Conservation (phyloP, 2,797 vertebrate genomes). For the Pitangus sulphuratus region DNA sequence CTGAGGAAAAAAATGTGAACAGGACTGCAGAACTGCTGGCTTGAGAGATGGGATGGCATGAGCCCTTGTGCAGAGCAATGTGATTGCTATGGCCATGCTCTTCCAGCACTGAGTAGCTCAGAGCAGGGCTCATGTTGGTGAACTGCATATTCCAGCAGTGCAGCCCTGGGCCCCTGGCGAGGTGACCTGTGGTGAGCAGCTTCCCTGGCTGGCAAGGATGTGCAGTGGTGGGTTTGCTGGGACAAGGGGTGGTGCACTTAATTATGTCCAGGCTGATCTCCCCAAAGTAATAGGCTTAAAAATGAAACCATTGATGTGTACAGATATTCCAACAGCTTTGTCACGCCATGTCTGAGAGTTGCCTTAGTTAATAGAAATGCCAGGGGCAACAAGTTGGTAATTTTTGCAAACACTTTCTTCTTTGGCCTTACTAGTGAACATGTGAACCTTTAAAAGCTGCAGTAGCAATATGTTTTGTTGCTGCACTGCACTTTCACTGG, state of each 20-base stretch:
- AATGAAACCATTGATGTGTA: neutral
- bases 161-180: accelerated
- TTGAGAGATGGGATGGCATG: accelerated
- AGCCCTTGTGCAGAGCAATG: neutral
- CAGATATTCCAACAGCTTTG: neutral
- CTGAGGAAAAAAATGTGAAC: neutral
- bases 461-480: neutral
- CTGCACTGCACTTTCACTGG: neutral
- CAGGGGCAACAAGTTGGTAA: neutral
- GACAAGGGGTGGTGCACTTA: neutral
- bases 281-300: neutral
- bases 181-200: accelerated
- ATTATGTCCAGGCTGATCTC: neutral
- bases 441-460: neutral
- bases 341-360: neutral
- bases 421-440: neutral
- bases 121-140: accelerated
- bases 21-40: neutral
- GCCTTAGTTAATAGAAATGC: neutral
- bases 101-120: accelerated
- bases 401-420: neutral
- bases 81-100: neutral
- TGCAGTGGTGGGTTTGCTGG: accelerated
- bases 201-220: neutral
- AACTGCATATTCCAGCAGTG: neutral